Conservation (phyloP, 2,113 vertebrate species). For the Ailuropoda melanoleuca region DNA sequence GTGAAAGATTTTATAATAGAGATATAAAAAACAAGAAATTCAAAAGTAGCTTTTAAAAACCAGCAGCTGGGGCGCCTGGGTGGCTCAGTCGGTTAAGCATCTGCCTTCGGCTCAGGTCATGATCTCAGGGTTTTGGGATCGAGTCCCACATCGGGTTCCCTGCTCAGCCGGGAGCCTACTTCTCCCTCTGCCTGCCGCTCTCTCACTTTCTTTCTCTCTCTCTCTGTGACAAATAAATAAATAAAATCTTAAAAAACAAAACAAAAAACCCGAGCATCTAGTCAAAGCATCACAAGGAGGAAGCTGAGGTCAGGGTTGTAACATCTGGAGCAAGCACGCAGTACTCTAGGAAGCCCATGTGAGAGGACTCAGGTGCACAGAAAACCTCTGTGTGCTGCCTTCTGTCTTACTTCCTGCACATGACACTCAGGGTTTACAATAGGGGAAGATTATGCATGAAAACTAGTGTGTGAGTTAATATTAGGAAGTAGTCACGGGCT, state of each 20-base stretch:
- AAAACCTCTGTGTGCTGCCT: neutral
- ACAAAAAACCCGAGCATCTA: neutral
- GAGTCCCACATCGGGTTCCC: accelerated
- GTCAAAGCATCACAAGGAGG: neutral
- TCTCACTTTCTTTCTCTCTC: neutral
- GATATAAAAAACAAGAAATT: neutral
- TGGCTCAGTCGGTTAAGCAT: neutral
- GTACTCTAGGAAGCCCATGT: constrained; percentile 5
- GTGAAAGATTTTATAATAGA: neutral
- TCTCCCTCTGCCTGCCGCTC: neutral
- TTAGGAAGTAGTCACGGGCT: neutral
- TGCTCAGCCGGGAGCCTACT: neutral
- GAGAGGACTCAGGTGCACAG: neutral
- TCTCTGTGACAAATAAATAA: neutral
- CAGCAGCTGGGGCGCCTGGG: neutral
- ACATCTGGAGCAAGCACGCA: neutral
- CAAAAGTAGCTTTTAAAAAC: neutral
- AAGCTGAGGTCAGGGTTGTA: neutral
- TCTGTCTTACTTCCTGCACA: neutral
- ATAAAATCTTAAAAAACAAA: neutral
- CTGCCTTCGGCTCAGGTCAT: neutral
- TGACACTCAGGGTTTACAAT: constrained; percentile 63
- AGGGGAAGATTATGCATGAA: neutral
- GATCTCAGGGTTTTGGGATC: neutral
- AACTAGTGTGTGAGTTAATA: neutral